A percentile compares a stretch with the other conserved stretches of the same genome.
These are phyloP conservation scores for Fregata magnificens DNA, from an alignment of 2,113 vertebrate genomes.

Conservation along the genomic window DNA sequence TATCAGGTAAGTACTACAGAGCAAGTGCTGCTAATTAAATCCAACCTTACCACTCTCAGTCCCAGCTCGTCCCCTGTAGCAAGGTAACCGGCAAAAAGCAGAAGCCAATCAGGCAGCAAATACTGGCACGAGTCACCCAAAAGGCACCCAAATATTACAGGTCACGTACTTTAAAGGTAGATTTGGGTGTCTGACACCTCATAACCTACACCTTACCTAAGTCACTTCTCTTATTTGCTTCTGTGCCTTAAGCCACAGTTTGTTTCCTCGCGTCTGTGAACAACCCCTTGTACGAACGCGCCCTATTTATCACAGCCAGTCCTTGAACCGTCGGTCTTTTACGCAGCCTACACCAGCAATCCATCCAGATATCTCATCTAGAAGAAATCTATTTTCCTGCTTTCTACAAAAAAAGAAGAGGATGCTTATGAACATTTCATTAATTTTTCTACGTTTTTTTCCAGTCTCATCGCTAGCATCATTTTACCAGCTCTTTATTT, in stretches of 20 bases:
- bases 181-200: not conserved
- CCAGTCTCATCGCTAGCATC: not conserved
- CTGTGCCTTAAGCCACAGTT: not conserved
- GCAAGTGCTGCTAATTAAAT: no score
- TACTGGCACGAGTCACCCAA: not conserved
- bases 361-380: not conserved
- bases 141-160: not conserved
- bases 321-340: rapidly evolving
- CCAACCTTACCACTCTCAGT: not conserved
- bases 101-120: not conserved
- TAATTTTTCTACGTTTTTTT: not conserved
- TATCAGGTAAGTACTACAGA: not conserved
- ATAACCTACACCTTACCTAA: not conserved
- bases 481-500: not conserved
- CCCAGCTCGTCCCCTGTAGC: not conserved
- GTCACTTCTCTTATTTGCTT: not conserved
- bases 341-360: not conserved
- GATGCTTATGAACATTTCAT: not conserved
- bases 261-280: not conserved
- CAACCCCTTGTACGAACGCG: not conserved
- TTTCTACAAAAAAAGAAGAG: not conserved
- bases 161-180: not conserved
- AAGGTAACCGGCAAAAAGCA: not conserved
- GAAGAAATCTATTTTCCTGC: not conserved
- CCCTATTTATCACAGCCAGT: not conserved